phyloP scores from a whole-genome alignment of 2,797 vertebrate species.

The Dallia pectoralis region DNA sequence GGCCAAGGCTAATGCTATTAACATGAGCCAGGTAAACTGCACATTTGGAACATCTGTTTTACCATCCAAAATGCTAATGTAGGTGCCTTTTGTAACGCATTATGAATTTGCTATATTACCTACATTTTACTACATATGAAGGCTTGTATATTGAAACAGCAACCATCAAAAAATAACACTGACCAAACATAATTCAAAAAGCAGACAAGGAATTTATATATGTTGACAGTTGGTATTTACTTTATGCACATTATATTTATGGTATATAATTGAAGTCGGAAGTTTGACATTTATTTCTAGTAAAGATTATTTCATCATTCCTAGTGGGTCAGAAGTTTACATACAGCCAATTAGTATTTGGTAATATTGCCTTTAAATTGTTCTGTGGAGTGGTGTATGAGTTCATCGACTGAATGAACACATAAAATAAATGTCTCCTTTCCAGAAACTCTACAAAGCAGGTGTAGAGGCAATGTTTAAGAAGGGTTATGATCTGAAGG shows the following conservation, averaged over 20 bases:
- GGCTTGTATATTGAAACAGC: too few species aligned
- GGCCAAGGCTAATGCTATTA: slow-evolving; percentile 75
- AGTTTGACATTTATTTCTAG: too few species aligned
- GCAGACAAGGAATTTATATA: too few species aligned
- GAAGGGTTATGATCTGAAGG: slow-evolving; percentile 81
- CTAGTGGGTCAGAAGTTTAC: too few species aligned
- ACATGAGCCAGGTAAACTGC: slow-evolving; percentile 69
- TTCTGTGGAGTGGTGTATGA: too few species aligned
- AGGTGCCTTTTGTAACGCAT: neutral
- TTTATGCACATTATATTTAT: neutral
- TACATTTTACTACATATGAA: neutral
- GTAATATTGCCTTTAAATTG: too few species aligned
- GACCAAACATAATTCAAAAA: too few species aligned
- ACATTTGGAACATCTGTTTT: neutral
- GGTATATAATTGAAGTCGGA: too few species aligned
- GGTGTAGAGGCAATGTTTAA: slow-evolving; percentile 78
- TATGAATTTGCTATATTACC: neutral
- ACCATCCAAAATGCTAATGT: neutral
- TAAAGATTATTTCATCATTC: too few species aligned
- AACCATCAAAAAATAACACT: too few species aligned
- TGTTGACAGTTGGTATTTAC: neutral
- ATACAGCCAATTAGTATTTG: too few species aligned
- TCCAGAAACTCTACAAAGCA: slow-evolving; percentile 72
- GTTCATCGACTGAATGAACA: too few species aligned
- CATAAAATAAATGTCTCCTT: neutral